Base-by-base conservation (phyloP, 2,113 vertebrate genomes). In the Hyperoodon ampullatus region DNA sequence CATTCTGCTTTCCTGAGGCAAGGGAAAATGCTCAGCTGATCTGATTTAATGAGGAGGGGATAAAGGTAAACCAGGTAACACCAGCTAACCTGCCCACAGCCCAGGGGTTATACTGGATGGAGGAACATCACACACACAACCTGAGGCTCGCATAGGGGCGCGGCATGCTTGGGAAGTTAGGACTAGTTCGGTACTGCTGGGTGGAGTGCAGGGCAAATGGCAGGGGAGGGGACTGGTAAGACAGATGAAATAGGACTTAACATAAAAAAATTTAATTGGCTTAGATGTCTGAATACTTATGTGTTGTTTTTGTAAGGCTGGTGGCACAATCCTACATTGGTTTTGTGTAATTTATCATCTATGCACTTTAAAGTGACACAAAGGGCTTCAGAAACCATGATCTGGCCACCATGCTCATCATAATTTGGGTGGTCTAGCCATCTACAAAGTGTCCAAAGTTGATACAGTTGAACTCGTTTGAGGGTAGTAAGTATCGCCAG, bases 1-100 rank as follows among this genome's bases (percentile, higher is more conserved):
- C 53, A 39, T 77, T 87, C 85, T 93, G 94, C 80, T 92, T 93
- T 90, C 63, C 85, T 68, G 81, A 93, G 74, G 80, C 85, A 65
- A 83, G 87, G 94, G 58, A 90, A 95, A 90, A 66, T 61, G 42
- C 35, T 82, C 66, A 39, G 13, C 55, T 71, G 72, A 94, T 18
- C 50, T 71, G 72, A 94, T 18, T 63, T 83, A 66, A 21, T 30
- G 35, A 75, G 81, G 47, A 44, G 77, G 21, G 10, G 39, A 55
- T 61, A 19, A 47, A 83, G 68, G 9, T n/a, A 58, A 55, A 82
- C 4, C 23, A 19, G 13, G 55, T 39, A 55, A 78, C 0, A 8
- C 58, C 50, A 8, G 42, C 30, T 81, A 50, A 39, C 30, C 18
- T 60, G 60, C 21, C 60, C 28, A 13, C 24, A 35, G n/a, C 2